Evolutionary conservation across 1,140 invertebrate genomes (phyloP), one percentile per base, ranked within the genome.

Genomic region (Whitmania pigra): DNA sequence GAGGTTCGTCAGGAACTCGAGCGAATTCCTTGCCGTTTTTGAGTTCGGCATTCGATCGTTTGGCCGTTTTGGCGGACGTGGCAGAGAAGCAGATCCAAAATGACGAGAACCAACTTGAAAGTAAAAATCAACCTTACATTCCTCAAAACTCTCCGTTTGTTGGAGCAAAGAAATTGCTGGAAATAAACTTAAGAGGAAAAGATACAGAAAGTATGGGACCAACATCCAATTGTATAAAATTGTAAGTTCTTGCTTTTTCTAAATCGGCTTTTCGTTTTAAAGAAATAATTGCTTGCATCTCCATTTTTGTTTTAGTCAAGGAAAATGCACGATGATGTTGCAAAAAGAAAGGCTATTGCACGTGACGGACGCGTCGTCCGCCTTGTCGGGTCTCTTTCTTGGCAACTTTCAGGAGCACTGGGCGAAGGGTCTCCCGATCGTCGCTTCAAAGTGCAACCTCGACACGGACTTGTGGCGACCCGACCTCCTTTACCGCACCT

Each of bases 381-480:
- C 22, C 57, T 2, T 20, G 13, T 25, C 22, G 3, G 57, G 20
- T 29, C 20, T 27, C 40, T 22, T 40, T 1, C 90, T 91, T 87
- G 22, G 25, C 22, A 36, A 27, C 55, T 96, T 94, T 83, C 87
- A 94, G 86, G 92, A 96, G 79, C 92, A 95, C 77, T 96, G 93
- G 93, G 93, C 92, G 13, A 22, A 43, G 20, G 22, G n/a, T 27
- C 90, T 96, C 81, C 94, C 95, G 7, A 92, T 97, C 2, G 85
- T 98, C 78, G 91, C 97, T 22, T 93, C 91, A 0, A 91, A 94
- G 76, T 88, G 96, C n/a, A 83, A 87, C 29, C 83, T 97, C n/a
- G 88, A 92, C 78, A 86, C 87, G 76, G 86, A 88, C 43, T 82
- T 97, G 0, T 98, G 94, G 95, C 88, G 87, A 77, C 94, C 94